Evolutionary conservation across 1,140 invertebrate genomes (phyloP).

Genomic region (Chionoecetes opilio): DNA sequence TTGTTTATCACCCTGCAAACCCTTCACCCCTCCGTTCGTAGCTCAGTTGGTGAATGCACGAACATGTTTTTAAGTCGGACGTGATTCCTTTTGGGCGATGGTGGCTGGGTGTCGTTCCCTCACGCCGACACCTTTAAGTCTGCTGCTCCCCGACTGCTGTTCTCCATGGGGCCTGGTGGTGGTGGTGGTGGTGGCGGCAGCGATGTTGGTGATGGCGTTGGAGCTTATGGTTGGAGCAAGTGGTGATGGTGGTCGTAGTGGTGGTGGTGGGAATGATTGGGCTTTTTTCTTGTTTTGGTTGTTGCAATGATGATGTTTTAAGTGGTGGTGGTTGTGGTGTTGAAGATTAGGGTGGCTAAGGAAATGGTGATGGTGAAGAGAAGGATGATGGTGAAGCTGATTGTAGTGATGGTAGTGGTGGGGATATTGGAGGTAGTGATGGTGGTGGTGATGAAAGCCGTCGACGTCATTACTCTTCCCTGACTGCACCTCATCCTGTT

Average conservation of each 20-base stretch:
- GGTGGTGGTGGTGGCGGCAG: background rate
- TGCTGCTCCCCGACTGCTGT: constrained; percentile 18
- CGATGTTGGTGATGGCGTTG: background rate
- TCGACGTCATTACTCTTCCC: background rate
- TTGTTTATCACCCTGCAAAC: no score
- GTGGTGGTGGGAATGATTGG: background rate
- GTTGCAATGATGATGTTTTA: background rate
- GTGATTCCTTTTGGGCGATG: background rate
- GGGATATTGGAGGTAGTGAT: background rate
- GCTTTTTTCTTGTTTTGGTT: background rate
- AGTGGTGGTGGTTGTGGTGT: background rate
- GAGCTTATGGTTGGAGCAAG: background rate
- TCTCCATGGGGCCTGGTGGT: background rate
- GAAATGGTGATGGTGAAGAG: background rate
- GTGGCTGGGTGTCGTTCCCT: background rate
- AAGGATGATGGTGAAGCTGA: background rate
- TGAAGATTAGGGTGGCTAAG: background rate
- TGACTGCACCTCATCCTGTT: background rate
- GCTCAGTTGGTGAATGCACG: background rate
- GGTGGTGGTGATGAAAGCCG: background rate
- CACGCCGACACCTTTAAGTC: background rate
- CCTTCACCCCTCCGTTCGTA: background rate
- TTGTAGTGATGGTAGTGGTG: background rate
- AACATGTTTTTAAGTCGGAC: background rate
- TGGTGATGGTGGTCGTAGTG: background rate